phyloP scores from a whole-genome alignment of 2,113 vertebrate species.

The Oophaga pumilio region DNA sequence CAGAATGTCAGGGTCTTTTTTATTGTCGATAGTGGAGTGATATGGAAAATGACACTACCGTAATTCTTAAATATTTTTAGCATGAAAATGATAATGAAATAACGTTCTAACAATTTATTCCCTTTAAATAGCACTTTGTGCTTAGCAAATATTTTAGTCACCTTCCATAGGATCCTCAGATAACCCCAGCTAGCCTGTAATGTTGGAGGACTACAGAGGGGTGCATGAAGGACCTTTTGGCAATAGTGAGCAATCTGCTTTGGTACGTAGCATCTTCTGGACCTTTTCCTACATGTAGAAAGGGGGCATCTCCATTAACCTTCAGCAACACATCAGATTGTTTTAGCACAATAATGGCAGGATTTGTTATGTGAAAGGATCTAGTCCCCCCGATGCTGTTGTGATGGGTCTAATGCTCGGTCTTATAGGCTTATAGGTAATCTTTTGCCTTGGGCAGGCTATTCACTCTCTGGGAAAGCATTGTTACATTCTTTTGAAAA shows the following conservation, averaged over 20 bases:
- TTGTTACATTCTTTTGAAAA: neutral
- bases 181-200: neutral
- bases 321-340: neutral
- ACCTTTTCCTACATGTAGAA: neutral
- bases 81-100: no score
- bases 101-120: neutral
- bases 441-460: constrained; percentile 9
- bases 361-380: neutral
- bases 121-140: neutral
- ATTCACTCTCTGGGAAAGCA: neutral
- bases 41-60: no score
- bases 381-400: neutral
- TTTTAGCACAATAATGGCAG: neutral
- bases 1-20: no score
- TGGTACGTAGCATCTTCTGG: neutral
- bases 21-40: neutral
- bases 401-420: neutral
- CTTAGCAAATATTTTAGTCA: neutral
- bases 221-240: neutral
- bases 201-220: neutral
- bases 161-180: neutral
- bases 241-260: constrained; percentile 2
- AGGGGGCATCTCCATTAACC: neutral
- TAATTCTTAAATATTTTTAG: no score
- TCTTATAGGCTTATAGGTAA: neutral